These are phyloP conservation scores for Mixornis gularis DNA, from an alignment of 2,113 vertebrate genomes.

Conservation along the genomic window DNA sequence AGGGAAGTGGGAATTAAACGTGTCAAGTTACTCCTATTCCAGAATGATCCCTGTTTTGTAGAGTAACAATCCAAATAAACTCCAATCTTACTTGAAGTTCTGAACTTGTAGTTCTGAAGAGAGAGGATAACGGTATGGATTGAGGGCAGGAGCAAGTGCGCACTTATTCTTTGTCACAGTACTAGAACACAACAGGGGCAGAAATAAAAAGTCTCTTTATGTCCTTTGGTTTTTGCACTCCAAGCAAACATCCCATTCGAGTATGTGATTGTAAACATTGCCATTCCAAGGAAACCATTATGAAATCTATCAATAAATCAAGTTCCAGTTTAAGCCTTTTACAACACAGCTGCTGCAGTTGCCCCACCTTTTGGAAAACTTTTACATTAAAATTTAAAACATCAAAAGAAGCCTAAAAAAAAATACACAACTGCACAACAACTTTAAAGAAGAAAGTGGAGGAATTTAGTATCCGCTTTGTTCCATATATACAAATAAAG, in stretches of 20 bases:
- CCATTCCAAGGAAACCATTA: background rate
- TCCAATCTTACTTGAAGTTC: too few species aligned
- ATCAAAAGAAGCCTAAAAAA: background rate
- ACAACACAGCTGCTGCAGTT: background rate
- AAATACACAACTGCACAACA: background rate
- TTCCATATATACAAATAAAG: background rate
- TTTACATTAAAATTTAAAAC: background rate
- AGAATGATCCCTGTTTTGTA: too few species aligned
- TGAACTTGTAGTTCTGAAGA: background rate
- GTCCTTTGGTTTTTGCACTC: background rate
- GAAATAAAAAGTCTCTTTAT: background rate
- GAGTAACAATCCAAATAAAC: too few species aligned
- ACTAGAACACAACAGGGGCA: fast-evolving
- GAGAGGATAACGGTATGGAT: background rate
- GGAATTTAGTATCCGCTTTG: background rate
- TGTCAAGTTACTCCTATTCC: too few species aligned
- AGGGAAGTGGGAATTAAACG: too few species aligned
- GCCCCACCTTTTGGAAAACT: background rate
- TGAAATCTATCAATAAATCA: background rate
- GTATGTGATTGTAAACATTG: background rate
- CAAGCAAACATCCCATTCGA: background rate
- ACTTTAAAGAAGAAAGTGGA: background rate
- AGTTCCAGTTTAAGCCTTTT: background rate
- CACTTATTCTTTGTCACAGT: background rate
- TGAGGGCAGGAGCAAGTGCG: fast-evolving